These are phyloP conservation scores for Heterotilapia buettikoferi DNA, from an alignment of 2,113 vertebrate species.

Conservation along the genomic window DNA sequence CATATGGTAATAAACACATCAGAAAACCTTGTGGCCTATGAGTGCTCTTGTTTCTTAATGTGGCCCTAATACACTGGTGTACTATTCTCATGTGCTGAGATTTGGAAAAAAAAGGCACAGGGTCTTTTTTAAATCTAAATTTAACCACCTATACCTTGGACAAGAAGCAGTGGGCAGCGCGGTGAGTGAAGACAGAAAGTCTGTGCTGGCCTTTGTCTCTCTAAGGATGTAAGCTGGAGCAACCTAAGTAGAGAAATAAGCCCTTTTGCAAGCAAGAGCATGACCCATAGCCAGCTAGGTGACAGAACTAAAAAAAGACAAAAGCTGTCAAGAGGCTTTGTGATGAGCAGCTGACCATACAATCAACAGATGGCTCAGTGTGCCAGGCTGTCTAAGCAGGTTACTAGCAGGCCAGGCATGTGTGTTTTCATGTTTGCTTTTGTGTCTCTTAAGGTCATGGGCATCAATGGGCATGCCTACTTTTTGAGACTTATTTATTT, in stretches of 20 bases:
- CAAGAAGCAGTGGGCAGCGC: not conserved
- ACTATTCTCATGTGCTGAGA: not conserved
- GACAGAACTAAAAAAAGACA: slow-evolving; percentile 68
- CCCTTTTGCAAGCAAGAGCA: slow-evolving; percentile 31
- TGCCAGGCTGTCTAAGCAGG: slow-evolving; percentile 30
- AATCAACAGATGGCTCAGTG: slow-evolving; percentile 3
- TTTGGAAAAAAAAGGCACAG: not conserved
- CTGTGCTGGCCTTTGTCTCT: slow-evolving; percentile 34
- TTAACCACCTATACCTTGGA: slow-evolving; percentile 26
- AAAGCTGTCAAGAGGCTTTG: slow-evolving; percentile 61
- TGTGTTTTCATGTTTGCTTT: not conserved
- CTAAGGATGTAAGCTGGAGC: slow-evolving; percentile 17
- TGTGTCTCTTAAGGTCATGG: not conserved
- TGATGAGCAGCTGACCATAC: slow-evolving; percentile 57
- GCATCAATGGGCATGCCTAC: not conserved
- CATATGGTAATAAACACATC: not conserved
- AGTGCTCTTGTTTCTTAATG: not conserved
- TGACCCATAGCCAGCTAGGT: slow-evolving; percentile 37
- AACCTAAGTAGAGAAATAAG: slow-evolving; percentile 47
- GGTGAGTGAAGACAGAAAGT: slow-evolving; percentile 17
- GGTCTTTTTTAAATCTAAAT: slow-evolving; percentile 12
- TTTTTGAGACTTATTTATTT: slow-evolving; percentile 18
- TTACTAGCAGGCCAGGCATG: slow-evolving; percentile 3
- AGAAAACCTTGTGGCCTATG: not conserved
- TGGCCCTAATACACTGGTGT: not conserved